phyloP scores from a whole-genome alignment of 1,140 invertebrate species.

The Leguminivora glycinivorella region DNA sequence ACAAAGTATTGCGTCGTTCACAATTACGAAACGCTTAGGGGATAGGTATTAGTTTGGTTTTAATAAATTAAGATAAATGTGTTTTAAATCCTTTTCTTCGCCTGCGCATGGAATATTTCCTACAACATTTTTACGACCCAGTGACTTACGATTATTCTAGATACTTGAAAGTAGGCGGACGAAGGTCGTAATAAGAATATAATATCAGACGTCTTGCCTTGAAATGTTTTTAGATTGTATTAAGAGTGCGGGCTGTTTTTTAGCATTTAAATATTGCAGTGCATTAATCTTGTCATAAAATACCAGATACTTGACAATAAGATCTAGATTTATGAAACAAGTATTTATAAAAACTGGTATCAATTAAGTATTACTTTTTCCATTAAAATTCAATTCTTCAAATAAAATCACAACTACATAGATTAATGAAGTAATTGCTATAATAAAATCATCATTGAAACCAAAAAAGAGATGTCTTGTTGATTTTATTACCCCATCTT shows the following conservation, averaged over 20 bases:
- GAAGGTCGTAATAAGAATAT: conserved; percentile 26
- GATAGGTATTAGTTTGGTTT: too few relatives aligned
- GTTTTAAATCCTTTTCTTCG: not conserved
- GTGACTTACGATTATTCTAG: conserved; percentile 24
- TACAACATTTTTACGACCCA: not conserved
- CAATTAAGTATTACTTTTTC: not conserved
- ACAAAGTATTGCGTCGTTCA: too few relatives aligned
- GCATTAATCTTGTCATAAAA: conserved; percentile 5
- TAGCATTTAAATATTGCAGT: conserved; percentile 9
- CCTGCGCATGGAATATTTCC: not conserved
- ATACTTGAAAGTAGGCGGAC: conserved; percentile 26
- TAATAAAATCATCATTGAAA: not conserved
- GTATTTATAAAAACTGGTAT: not conserved
- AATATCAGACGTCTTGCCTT: conserved; percentile 13
- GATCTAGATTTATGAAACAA: conserved; percentile 5
- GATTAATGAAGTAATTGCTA: not conserved
- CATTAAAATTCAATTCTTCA: not conserved
- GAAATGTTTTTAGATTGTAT: conserved; percentile 6
- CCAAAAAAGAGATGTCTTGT: too few relatives aligned
- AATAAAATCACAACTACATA: too few relatives aligned
- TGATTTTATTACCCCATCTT: not conserved
- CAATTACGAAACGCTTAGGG: too few relatives aligned
- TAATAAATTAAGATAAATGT: too few relatives aligned
- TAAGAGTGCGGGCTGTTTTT: conserved; percentile 1
- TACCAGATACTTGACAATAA: not conserved